phyloP scores from a whole-genome alignment of 2,797 vertebrate genomes.

The Luscinia luscinia region DNA sequence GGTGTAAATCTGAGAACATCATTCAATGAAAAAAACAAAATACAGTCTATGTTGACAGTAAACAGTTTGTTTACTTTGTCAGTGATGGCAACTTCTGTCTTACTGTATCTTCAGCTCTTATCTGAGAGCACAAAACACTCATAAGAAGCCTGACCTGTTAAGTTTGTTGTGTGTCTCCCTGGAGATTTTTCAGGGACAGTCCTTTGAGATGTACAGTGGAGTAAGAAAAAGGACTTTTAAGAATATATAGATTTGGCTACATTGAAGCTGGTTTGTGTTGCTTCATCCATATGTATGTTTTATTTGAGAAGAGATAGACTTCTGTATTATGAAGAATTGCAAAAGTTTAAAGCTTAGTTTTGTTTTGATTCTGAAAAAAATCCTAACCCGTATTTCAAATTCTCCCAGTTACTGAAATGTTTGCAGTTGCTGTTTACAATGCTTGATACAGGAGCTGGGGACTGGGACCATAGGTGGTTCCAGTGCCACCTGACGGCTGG shows the following conservation, averaged over 20 bases:
- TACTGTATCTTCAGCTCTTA: not conserved
- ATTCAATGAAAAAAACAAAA: not conserved
- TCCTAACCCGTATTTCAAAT: not conserved
- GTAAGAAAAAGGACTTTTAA: not conserved
- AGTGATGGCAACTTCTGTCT: not conserved
- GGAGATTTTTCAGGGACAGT: not conserved
- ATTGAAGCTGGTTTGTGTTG: not conserved
- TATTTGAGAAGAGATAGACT: not conserved
- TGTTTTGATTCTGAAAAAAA: not conserved
- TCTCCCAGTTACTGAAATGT: not conserved
- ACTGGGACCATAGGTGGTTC: not conserved
- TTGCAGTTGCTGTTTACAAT: not conserved
- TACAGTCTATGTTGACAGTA: not conserved
- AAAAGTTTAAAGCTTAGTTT: not conserved
- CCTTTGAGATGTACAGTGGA: not conserved
- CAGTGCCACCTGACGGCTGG: not conserved
- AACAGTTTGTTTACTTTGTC: not conserved
- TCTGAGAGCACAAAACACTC: not conserved
- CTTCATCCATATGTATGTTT: not conserved
- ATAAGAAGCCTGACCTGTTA: not conserved
- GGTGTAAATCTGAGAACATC: not conserved
- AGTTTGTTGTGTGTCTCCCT: not conserved
- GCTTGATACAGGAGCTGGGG: not conserved
- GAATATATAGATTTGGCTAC: not conserved
- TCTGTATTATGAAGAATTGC: not conserved